Base-by-base conservation (phyloP, 2,888 invertebrate species). In the Tridacna gigas region DNA sequence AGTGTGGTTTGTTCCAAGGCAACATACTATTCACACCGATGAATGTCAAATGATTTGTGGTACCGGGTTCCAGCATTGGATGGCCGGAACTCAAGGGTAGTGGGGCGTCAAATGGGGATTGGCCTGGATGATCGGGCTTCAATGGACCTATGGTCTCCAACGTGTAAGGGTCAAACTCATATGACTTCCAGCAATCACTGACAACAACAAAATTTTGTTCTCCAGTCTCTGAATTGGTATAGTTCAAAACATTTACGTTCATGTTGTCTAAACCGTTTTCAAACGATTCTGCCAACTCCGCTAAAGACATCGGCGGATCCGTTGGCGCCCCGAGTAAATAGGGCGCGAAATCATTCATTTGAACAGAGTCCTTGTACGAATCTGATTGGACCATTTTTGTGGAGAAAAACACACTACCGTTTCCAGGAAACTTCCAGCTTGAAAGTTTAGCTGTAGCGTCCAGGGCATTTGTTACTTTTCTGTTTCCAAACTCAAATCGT, bases 61-160 rank as follows among this genome's bases (percentile, higher is more conserved):
- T 91, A 13, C 90, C 90, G 11, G 84, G 80, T 79, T 93, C 93
- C n/a, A 89, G 90, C 22, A 93, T 82, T n/a, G 93, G 93, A 80
- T 93, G 93, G 13, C 93, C 89, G 9, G 93, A 78, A 28, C 76
- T 77, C 0, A 89, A 28, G 9, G 75, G 69, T 18, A 74, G 69
- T 20, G 78, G 48, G 9, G 69, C 76, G 18, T 78, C 78, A 20
- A 75, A 76, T 2, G 20, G n/a, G 5, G 45, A 56, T 13, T 69
- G 69, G 18, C 74, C 82, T 7, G 82, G 78, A 22, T 89, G 74
- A 13, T 37, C 67, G 0, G 90, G 88, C 15, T 76, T 73, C 9
- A 90, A 65, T 5, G 80, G 77, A n/a, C 79, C 63, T 20, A 88
- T 80, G 4, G 91, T 91, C 0, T 86, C 74, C 28, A 93, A 80